Percentiles rank a stretch among this genome's conserved stretches.
phyloP scores from a whole-genome alignment of 1,140 invertebrate species.

The Eriocheir sinensis region DNA sequence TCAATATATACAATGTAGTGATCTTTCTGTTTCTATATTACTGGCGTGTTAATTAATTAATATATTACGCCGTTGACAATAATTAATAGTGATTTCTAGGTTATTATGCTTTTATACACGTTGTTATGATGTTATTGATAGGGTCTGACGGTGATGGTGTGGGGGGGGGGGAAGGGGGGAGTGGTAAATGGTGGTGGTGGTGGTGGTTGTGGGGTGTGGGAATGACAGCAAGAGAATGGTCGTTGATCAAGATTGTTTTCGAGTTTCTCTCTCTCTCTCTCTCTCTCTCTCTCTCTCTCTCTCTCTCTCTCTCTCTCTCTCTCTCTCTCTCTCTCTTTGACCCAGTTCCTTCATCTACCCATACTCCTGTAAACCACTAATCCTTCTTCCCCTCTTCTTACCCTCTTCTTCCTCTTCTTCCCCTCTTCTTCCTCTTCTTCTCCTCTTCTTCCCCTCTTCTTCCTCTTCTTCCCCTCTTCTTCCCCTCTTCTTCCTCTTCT shows the following conservation, averaged over 20 bases:
- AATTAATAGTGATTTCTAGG: no score
- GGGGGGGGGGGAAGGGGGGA: no score
- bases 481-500: background rate
- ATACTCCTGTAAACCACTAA: background rate
- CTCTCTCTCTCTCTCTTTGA: no score
- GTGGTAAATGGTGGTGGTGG: background rate
- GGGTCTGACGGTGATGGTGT: background rate
- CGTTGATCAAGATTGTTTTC: no score
- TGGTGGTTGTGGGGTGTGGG: background rate
- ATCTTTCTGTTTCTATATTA: no score
- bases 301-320: conserved; percentile 12
- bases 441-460: background rate
- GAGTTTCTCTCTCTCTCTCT: conserved; percentile 2
- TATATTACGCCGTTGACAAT: no score
- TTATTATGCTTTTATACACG: no score
- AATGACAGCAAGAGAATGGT: background rate
- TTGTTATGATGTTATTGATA: no score
- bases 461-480: background rate
- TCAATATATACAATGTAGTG: no score
- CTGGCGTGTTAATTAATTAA: no score
- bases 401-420: background rate
- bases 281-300: background rate
- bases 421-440: background rate
- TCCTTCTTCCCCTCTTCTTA: background rate
- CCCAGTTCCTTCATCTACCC: no score